Conservation (phyloP, 2,888 invertebrate genomes). For the Nudaria mundana region DNA sequence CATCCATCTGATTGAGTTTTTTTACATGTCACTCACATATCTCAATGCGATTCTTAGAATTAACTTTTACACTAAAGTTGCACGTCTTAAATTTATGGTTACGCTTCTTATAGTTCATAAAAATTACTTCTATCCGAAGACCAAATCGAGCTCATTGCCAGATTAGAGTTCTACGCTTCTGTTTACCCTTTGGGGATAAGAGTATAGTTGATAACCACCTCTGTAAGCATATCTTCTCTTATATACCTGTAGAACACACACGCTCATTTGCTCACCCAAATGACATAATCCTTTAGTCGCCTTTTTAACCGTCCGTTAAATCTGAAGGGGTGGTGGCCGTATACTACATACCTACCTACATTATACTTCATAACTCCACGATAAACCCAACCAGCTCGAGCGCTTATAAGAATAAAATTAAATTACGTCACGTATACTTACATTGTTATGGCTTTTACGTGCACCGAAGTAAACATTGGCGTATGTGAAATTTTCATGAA, state of each 20-base stretch:
- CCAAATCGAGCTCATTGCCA: too few species aligned
- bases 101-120: too few species aligned
- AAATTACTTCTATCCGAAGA: too few species aligned
- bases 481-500: conserved; percentile 4
- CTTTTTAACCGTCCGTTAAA: conserved; percentile 6
- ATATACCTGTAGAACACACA: not conserved
- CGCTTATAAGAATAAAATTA: conserved; percentile 13
- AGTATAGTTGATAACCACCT: too few species aligned
- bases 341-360: conserved; percentile 1
- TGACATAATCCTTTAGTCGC: conserved; percentile 8
- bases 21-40: too few species aligned
- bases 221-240: too few species aligned
- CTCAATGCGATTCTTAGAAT: too few species aligned
- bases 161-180: too few species aligned
- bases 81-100: too few species aligned
- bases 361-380: conserved; percentile 6
- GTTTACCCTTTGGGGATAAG: too few species aligned
- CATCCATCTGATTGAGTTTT: too few species aligned
- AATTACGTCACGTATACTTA: conserved; percentile 13
- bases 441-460: conserved; percentile 14
- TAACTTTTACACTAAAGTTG: too few species aligned
- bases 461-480: conserved; percentile 7
- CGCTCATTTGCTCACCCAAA: conserved; percentile 2
- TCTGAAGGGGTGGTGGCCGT: not conserved
- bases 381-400: conserved; percentile 10